A percentile compares a stretch with the other conserved stretches of the same genome.
These are phyloP conservation scores for Palloptera scutellata DNA, from an alignment of 2,888 invertebrate genomes.

Conservation along the genomic window DNA sequence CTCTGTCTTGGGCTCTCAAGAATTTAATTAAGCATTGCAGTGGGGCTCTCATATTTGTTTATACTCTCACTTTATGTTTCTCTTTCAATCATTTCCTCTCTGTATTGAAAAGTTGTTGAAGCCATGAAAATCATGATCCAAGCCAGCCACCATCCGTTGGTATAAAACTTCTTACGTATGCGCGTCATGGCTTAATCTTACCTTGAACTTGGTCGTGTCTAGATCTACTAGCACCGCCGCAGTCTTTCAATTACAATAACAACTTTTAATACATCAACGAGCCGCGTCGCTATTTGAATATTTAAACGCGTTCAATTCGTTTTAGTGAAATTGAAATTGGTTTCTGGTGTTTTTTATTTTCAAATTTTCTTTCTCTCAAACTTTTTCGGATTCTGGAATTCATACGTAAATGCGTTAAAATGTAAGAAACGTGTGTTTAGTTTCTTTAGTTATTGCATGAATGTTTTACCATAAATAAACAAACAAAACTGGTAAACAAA, in stretches of 20 bases:
- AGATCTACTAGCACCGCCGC: conserved; percentile 39
- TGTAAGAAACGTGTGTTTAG: neutral
- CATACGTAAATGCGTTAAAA: neutral
- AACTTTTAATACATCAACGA: neutral
- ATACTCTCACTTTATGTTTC: neutral
- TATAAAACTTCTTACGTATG: conserved; percentile 64
- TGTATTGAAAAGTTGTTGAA: no score
- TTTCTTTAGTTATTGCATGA: neutral
- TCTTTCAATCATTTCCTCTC: no score
- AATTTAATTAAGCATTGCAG: neutral
- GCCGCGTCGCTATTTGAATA: neutral
- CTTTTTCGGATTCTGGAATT: conserved; percentile 3
- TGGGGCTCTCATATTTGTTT: neutral
- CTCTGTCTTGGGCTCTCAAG: conserved; percentile 42
- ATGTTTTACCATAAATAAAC: conserved; percentile 7
- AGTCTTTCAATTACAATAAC: neutral
- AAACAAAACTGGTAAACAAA: neutral
- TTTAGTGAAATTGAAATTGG: conserved; percentile 28
- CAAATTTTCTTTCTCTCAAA: neutral
- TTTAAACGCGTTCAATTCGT: neutral
- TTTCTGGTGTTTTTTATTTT: conserved; percentile 7
- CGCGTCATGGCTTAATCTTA: conserved; percentile 63
- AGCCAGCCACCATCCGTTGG: conserved; percentile 31
- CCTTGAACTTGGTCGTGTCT: conserved; percentile 63
- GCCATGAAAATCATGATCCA: no score